Evolutionary conservation across 2,113 vertebrate species (phyloP).

Genomic region (Oceanites oceanicus): DNA sequence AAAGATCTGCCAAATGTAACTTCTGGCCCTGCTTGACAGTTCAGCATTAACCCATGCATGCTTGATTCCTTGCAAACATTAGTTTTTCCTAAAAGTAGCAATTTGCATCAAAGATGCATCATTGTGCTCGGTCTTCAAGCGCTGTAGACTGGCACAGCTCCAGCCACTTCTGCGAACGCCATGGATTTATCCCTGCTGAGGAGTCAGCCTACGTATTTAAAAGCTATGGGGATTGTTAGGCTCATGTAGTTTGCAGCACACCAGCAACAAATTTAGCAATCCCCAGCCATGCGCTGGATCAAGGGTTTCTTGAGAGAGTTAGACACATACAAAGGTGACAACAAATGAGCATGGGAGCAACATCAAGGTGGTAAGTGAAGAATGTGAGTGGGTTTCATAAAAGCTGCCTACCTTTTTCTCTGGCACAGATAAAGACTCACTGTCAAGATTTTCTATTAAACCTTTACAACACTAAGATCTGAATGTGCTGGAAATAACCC

Average conservation of each 20-base stretch:
- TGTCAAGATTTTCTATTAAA: conserved; percentile 24
- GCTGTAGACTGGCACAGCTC: neutral
- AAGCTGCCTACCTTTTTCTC: neutral
- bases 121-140: neutral
- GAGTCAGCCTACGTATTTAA: neutral
- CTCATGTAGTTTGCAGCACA: neutral
- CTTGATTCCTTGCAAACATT: neutral
- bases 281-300: neutral
- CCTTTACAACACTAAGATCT: conserved; percentile 9
- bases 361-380: neutral
- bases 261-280: neutral
- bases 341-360: neutral
- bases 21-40: neutral
- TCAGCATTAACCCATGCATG: neutral
- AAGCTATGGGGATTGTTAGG: neutral
- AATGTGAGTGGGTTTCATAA: neutral
- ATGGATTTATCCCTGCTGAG: neutral
- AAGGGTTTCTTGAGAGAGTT: neutral
- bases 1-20: neutral
- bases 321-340: neutral
- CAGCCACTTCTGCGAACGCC: neutral
- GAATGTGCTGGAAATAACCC: conserved; percentile 28
- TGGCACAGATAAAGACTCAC: neutral
- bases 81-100: neutral
- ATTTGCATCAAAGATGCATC: neutral